Evolutionary conservation across 2,888 invertebrate species (phyloP), one percentile per base, ranked within the genome.

Genomic region (Argyra leucocephala): DNA sequence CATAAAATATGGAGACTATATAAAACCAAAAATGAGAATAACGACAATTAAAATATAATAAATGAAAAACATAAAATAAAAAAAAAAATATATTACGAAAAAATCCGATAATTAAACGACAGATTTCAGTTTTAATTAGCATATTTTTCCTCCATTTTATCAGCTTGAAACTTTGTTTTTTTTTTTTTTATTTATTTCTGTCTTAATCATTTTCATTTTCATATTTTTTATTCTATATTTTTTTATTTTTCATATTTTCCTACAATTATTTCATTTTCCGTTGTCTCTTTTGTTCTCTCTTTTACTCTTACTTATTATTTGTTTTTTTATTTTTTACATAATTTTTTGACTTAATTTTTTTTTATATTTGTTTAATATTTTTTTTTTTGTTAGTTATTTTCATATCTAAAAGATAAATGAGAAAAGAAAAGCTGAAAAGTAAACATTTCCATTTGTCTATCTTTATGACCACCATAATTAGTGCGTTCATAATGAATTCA

Each of bases 51-150:
- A 48, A 48, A 15, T 18, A 48, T 48, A 48, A 48, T 48, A 48
- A n/a, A 48, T 5, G 1, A n/a, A 48, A 48, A n/a, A 31, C 3
- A 31, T 26, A 18, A 48, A 48, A 48, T 18, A 48, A 2, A 48
- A 48, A 3, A 48, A 48, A 31, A 31, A 31, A 31, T 7, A 31
- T 7, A 31, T 31, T 31, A 31, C 31, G 31, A 31, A 31, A 31
- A 48, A 48, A 48, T 48, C 48, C 48, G 48, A 48, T 48, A 48
- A 48, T 48, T 48, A 48, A 48, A 48, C 48, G 48, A 48, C 48
- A 48, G 48, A 48, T 48, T 48, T 48, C 48, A 48, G 48, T 48
- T 48, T 48, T 48, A 48, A 48, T 48, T 48, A 48, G 48, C 48
- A 48, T 48, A 48, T 48, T 48, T 48, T 48, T 48, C 15, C 48